A percentile compares a stretch with the other conserved stretches of the same genome.
These are phyloP conservation scores for Metopolophium dirhodum DNA, from an alignment of 1,140 invertebrate genomes.

Conservation along the genomic window DNA sequence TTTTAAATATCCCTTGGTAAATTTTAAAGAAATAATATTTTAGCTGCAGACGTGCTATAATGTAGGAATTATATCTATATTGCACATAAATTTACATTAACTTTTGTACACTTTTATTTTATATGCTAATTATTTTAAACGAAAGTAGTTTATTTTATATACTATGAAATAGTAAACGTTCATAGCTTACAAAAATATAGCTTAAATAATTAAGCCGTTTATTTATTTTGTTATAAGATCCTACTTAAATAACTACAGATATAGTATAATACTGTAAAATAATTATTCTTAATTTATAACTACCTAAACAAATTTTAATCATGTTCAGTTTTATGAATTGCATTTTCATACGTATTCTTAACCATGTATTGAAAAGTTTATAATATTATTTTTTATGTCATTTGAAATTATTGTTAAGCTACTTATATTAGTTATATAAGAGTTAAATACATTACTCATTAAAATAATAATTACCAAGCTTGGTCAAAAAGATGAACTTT, in stretches of 20 bases:
- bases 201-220: too few species aligned
- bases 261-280: too few species aligned
- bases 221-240: neutral
- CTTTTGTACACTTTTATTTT: neutral
- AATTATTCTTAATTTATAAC: neutral
- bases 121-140: neutral
- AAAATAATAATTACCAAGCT: neutral
- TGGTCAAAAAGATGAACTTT: neutral
- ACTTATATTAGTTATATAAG: too few species aligned
- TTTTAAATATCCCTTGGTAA: too few species aligned
- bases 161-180: neutral
- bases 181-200: too few species aligned
- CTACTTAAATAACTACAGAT: neutral
- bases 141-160: neutral
- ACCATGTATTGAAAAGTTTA: neutral
- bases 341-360: neutral
- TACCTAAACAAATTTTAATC: neutral
- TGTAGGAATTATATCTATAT: too few species aligned
- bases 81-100: neutral
- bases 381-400: neutral
- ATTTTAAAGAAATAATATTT: too few species aligned
- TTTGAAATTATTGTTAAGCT: neutral
- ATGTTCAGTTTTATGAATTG: neutral
- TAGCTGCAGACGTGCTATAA: too few species aligned
- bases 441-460: too few species aligned